Evolutionary conservation across 1,140 invertebrate species (phyloP).

Genomic region (Phenacoccus solenopsis): DNA sequence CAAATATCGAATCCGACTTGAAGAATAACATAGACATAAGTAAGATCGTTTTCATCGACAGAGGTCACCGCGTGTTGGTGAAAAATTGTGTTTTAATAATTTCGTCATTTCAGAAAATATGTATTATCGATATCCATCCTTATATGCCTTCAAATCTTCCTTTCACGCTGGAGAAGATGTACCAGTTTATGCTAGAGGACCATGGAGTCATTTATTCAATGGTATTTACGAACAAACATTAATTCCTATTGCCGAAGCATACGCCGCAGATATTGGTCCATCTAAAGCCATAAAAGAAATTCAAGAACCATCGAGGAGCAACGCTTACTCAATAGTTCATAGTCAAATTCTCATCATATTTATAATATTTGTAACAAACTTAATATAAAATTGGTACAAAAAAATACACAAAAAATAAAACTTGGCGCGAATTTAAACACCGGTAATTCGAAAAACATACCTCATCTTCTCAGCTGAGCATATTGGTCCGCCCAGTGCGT

Average conservation of each 20-base stretch:
- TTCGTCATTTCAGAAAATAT: constrained; percentile 25
- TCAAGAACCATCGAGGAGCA: not conserved
- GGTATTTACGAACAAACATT: constrained; percentile 55
- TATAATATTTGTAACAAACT: too few species aligned
- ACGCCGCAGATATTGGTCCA: constrained; percentile 47
- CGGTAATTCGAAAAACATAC: not conserved
- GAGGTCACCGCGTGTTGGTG: too few species aligned
- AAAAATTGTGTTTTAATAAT: not conserved
- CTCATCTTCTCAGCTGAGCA: not conserved
- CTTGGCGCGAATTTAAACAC: not conserved
- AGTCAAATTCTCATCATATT: too few species aligned
- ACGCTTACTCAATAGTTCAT: too few species aligned
- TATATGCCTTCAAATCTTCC: constrained; percentile 38
- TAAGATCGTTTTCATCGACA: too few species aligned
- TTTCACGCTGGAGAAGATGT: constrained; percentile 60
- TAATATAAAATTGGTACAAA: too few species aligned
- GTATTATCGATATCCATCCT: constrained; percentile 37
- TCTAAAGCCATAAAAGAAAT: too few species aligned
- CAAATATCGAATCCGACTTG: not conserved
- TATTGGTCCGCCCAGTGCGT: not conserved
- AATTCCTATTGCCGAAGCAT: constrained; percentile 53
- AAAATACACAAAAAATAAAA: too few species aligned
- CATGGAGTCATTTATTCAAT: constrained; percentile 52
- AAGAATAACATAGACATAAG: not conserved
- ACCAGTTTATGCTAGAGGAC: constrained; percentile 46